Percentiles rank a stretch among this genome's conserved stretches.
Conservation (phyloP, 2,888 invertebrate species). For the Acronicta alni region DNA sequence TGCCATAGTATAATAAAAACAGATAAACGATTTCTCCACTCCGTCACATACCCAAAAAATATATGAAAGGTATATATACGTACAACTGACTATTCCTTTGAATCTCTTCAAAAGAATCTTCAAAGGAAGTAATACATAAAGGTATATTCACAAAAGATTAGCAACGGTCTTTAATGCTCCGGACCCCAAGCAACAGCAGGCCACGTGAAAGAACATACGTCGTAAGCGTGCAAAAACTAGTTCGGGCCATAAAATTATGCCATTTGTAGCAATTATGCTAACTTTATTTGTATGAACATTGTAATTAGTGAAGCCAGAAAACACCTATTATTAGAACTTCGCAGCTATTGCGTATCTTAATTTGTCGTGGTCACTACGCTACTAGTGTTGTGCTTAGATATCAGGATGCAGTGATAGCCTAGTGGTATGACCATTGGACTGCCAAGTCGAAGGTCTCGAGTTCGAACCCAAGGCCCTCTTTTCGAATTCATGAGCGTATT, state of each 20-base stretch:
- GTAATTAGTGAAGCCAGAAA: slow-evolving; percentile 3
- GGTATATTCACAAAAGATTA: slow-evolving; percentile 13
- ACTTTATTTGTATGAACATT: slow-evolving; percentile 4
- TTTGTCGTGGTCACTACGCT: too few relatives aligned
- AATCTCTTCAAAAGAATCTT: background rate
- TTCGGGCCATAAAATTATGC: background rate
- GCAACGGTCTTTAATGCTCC: slow-evolving; percentile 16
- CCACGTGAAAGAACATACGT: background rate
- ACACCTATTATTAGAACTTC: background rate
- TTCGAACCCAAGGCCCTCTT: too few relatives aligned
- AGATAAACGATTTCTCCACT: too few relatives aligned
- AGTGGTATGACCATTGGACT: too few relatives aligned
- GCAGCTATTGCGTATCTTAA: background rate
- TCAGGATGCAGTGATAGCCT: too few relatives aligned
- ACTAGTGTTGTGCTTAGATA: too few relatives aligned
- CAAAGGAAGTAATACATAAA: slow-evolving; percentile 6
- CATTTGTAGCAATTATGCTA: slow-evolving; percentile 6
- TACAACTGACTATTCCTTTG: background rate
- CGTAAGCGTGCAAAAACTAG: background rate
- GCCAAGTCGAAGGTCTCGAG: too few relatives aligned
- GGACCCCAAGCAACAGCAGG: background rate
- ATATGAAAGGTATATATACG: too few relatives aligned
- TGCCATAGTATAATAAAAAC: too few relatives aligned
- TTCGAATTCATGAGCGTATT: too few relatives aligned
- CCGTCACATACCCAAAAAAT: too few relatives aligned